Conservation (phyloP, 2,113 vertebrate species). For the Ifrita kowaldi region DNA sequence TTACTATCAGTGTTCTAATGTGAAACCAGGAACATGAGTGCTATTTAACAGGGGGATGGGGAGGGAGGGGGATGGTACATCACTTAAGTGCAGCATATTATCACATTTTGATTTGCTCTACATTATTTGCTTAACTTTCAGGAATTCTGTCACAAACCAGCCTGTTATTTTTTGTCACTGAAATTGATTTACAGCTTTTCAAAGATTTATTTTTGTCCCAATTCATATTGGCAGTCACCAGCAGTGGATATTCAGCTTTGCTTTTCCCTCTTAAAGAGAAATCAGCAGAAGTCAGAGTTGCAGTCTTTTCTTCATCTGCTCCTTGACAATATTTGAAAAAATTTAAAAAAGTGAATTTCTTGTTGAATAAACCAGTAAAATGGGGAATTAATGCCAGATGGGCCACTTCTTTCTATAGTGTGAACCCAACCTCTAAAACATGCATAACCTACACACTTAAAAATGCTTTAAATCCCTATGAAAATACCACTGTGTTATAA, state of each 20-base stretch:
- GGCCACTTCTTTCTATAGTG: neutral
- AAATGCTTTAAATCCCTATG: neutral
- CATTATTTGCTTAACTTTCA: neutral
- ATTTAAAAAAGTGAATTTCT: neutral
- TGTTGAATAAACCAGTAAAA: neutral
- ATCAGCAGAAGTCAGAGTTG: neutral
- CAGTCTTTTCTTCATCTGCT: neutral
- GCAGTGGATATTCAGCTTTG: neutral
- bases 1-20: neutral
- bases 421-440: neutral
- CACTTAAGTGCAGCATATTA: neutral
- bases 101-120: neutral
- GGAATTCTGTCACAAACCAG: neutral
- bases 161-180: neutral
- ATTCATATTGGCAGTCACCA: neutral
- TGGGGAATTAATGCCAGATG: neutral
- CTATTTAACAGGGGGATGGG: neutral
- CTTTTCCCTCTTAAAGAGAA: neutral
- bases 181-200: neutral
- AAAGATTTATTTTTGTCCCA: neutral
- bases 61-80: neutral
- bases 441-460: accelerated
- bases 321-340: neutral
- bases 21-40: neutral
- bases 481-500: neutral